Evolutionary conservation across 2,797 vertebrate species (phyloP), one percentile per base, ranked within the genome.

Genomic region (Buceros bicornis): DNA sequence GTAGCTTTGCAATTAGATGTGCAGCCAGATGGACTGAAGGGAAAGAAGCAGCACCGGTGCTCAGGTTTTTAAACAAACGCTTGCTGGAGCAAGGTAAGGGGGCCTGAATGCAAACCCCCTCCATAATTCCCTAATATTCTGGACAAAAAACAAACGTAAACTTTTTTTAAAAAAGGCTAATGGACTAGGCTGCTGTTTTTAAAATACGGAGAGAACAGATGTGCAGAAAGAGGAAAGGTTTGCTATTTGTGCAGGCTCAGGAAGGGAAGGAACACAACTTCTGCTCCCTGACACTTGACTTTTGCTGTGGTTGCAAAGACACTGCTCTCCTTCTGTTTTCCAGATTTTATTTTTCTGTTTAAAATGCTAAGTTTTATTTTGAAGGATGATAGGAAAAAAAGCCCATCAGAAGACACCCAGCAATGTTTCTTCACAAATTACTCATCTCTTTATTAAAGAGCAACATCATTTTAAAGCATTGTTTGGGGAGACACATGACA

Each of bases 241-340:
- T 86, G 42, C 66, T 87, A 8, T 70, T 47, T 48, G 20, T 26
- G 19, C 16, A 85, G 33, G 35, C 21, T 78, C 72, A 71, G 37
- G 37, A 61, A 85, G 6, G 28, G 65, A 77, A 65, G 37, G 29
- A 86, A 89, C 29, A 62, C 0, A 4, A 31, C 31, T 85, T 70
- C 72, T 24, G 28, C 16, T 87, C 43, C 40, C 40, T 66, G 31
- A 91, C 37, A 53, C 26, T n/a, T 88, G 54, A 84, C 33, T 35
- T 93, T 95, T 82, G 66, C 53, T 61, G 11, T 35, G 19, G 45
- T 51, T 90, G 31, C 42, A 73, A 83, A 91, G 45, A 47, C 53
- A 80, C 2, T 0, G 1, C 8, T 84, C 8, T 82, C 22, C 29
- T 94, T n/a, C 61, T 0, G 0, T 62, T 77, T 79, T 67, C 28